Base-by-base conservation (phyloP, 2,113 vertebrate genomes). In the Eubucco bourcierii region DNA sequence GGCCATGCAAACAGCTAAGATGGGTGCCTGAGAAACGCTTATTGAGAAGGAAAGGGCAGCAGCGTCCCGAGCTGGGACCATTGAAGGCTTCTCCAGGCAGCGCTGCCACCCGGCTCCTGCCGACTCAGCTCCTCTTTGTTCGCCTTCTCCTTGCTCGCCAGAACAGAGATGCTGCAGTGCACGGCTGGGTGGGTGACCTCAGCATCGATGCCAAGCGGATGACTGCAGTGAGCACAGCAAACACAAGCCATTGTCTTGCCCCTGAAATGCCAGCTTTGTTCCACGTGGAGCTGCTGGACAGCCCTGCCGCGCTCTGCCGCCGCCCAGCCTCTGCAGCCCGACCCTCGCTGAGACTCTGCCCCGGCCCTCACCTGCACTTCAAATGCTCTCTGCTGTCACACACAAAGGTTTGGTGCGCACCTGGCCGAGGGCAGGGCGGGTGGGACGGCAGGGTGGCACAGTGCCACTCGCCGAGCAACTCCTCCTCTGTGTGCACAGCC, bases 61-160 rank as follows among this genome's bases (percentile, higher is more conserved):
- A 7, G 63, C 6, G 74, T 29, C 58, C 73, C 5, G 59, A 39
- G 20, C 59, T 1, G 78, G 56, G 88, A 84, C 66, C 46, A 1
- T 33, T 33, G 4, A 34, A 17, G 12, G 3, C 60, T 39, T 15
- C n/a, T 14, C 85, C 90, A 14, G 3, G 17, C 61, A 8, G 1
- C 34, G 31, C 6, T 11, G 72, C 87, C 16, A 15, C 3, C 85
- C 24, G 1, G 3, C 12, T 80, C 74, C 90, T 96, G 94, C 93
- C 59, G 21, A 90, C 93, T 96, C 95, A 93, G 95, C 95, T 86
- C 75, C 88, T 65, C 94, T 96, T 95, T 96, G 96, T 95, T 74
- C 52, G 18, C 53, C 90, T 15, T 34, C 87, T 96, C 90, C 95
- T 68, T 70, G 90, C 92, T 65, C 5, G 47, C 90, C 56, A 8